phyloP scores from a whole-genome alignment of 2,113 vertebrate genomes.

The Ranitomeya variabilis region DNA sequence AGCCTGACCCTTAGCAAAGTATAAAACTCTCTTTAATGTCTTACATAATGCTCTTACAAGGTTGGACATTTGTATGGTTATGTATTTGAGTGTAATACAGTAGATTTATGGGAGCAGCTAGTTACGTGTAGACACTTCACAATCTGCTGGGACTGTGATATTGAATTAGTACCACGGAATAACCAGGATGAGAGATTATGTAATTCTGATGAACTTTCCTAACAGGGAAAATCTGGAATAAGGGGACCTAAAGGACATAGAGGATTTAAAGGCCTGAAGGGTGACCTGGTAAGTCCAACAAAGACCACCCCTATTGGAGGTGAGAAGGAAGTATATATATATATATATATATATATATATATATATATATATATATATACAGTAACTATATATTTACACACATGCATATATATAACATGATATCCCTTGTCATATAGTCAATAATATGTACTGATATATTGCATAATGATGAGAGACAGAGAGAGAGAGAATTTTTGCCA shows the following conservation, averaged over 20 bases:
- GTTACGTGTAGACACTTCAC: neutral
- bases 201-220: neutral
- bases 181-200: neutral
- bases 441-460: neutral
- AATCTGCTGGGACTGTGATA: neutral
- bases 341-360: too few relatives aligned
- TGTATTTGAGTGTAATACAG: neutral
- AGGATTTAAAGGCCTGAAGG: slow-evolving; percentile 20
- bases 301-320: too few relatives aligned
- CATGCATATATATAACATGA: neutral
- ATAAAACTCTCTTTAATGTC: neutral
- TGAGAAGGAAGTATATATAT: neutral
- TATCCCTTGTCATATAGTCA: neutral
- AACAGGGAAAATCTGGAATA: slow-evolving; percentile 34
- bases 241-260: slow-evolving; percentile 18
- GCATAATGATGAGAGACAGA: neutral
- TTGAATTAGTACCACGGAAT: neutral
- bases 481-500: too few relatives aligned
- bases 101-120: neutral
- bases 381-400: neutral
- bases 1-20: neutral
- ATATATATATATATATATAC: neutral
- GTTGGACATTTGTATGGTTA: neutral
- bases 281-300: slow-evolving; percentile 6
- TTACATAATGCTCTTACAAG: neutral